Evolutionary conservation across 1,140 invertebrate species (phyloP).

Genomic region (Drosophila cardini): DNA sequence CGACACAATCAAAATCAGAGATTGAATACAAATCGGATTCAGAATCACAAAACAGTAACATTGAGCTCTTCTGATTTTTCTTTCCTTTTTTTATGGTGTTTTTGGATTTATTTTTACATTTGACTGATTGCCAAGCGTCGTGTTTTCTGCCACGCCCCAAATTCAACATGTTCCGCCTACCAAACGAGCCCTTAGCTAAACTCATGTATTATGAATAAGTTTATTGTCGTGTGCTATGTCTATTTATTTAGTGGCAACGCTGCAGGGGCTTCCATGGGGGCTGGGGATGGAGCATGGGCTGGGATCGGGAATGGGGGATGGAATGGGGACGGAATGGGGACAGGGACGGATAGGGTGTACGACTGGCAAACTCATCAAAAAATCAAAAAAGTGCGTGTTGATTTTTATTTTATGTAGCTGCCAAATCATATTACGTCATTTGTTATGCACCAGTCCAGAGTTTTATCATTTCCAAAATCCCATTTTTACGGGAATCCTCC

Average conservation of each 20-base stretch:
- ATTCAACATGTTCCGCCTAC: background rate
- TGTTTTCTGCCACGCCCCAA: background rate
- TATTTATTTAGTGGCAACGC: slow-evolving; percentile 41
- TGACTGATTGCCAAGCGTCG: slow-evolving; percentile 69
- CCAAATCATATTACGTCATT: slow-evolving; percentile 77
- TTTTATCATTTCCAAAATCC: slow-evolving; percentile 50
- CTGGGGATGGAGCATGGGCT: background rate
- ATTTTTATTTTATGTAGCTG: slow-evolving; percentile 70
- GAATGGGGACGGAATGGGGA: background rate
- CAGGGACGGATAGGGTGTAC: background rate
- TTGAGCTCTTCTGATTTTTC: background rate
- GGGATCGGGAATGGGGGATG: background rate
- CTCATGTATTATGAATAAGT: slow-evolving; percentile 77
- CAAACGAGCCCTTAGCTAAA: slow-evolving; percentile 16
- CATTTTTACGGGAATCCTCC: slow-evolving; percentile 8
- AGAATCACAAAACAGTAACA: slow-evolving; percentile 7
- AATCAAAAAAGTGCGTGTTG: slow-evolving; percentile 52
- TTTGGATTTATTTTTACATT: slow-evolving; percentile 76
- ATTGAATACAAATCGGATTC: slow-evolving; percentile 13
- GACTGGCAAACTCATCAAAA: slow-evolving; percentile 30
- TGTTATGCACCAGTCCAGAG: slow-evolving; percentile 58
- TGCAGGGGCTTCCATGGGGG: background rate
- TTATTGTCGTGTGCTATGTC: slow-evolving; percentile 70
- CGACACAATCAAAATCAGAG: slow-evolving; percentile 1
- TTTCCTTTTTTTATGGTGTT: slow-evolving; percentile 35